A percentile compares a stretch with the other conserved stretches of the same genome.
These are phyloP conservation scores for Phoeniculus purpureus DNA, from an alignment of 2,797 vertebrate genomes.

Conservation along the genomic window DNA sequence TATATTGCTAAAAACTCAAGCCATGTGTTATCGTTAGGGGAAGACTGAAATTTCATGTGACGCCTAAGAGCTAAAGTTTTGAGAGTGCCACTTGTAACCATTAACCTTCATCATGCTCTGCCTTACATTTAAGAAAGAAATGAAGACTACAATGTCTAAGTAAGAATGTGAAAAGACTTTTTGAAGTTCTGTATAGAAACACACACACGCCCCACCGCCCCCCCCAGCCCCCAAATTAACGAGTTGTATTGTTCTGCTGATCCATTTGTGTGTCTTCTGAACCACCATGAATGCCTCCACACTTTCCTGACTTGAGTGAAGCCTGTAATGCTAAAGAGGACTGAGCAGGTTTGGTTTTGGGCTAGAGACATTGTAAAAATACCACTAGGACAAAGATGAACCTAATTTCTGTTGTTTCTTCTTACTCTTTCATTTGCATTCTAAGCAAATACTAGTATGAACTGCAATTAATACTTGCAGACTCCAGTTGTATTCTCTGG, in stretches of 20 bases:
- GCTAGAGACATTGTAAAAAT: neutral
- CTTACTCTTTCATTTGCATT: neutral
- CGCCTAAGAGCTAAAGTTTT: neutral
- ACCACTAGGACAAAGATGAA: neutral
- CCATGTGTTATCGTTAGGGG: neutral
- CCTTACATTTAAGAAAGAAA: neutral
- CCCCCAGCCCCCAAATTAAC: neutral
- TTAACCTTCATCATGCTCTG: neutral
- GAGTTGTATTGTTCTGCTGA: neutral
- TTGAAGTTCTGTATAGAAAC: neutral
- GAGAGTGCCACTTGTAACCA: neutral
- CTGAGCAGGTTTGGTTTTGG: neutral
- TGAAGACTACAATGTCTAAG: neutral
- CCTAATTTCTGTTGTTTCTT: neutral
- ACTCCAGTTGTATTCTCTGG: neutral
- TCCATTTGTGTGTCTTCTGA: too few relatives aligned
- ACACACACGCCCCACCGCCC: accelerated
- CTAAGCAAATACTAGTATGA: neutral
- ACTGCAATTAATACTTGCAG: neutral
- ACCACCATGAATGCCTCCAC: neutral
- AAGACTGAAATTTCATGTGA: neutral
- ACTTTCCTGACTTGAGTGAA: neutral
- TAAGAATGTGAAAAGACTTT: neutral
- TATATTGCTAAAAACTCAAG: neutral
- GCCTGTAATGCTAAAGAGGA: neutral